Conservation (phyloP, 2,888 invertebrate species). For the Rosalia funebris region DNA sequence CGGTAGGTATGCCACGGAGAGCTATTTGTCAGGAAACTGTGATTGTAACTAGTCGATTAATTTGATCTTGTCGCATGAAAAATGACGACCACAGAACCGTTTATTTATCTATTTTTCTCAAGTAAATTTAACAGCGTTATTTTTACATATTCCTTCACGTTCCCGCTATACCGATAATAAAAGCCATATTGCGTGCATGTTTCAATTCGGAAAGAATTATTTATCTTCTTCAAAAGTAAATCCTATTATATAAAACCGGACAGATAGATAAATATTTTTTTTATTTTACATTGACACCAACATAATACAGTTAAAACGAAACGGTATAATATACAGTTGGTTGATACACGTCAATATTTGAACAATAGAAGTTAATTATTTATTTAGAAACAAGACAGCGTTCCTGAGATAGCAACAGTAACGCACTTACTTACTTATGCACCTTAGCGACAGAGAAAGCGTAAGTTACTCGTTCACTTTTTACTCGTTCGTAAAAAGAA, state of each 20-base stretch:
- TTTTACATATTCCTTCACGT: neutral
- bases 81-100: neutral
- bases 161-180: slow-evolving; percentile 3
- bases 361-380: slow-evolving; percentile 17
- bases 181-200: neutral
- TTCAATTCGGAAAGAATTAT: neutral
- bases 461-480: too few species aligned
- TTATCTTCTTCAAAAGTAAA: slow-evolving; percentile 11
- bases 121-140: neutral
- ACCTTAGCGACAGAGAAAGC: too few species aligned
- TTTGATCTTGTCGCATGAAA: neutral
- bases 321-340: slow-evolving; percentile 24
- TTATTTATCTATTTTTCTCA: neutral
- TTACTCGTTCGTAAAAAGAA: too few species aligned
- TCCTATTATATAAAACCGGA: slow-evolving; percentile 11
- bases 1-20: too few species aligned
- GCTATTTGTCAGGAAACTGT: too few species aligned
- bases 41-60: too few species aligned
- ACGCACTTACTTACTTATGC: too few species aligned
- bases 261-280: slow-evolving; percentile 6
- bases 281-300: slow-evolving; percentile 5
- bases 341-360: slow-evolving; percentile 20
- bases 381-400: neutral
- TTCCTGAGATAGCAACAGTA: neutral
- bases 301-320: slow-evolving; percentile 21